Evolutionary conservation across 1,140 invertebrate genomes (phyloP).

Genomic region (Macrosteles quadrilineatus): DNA sequence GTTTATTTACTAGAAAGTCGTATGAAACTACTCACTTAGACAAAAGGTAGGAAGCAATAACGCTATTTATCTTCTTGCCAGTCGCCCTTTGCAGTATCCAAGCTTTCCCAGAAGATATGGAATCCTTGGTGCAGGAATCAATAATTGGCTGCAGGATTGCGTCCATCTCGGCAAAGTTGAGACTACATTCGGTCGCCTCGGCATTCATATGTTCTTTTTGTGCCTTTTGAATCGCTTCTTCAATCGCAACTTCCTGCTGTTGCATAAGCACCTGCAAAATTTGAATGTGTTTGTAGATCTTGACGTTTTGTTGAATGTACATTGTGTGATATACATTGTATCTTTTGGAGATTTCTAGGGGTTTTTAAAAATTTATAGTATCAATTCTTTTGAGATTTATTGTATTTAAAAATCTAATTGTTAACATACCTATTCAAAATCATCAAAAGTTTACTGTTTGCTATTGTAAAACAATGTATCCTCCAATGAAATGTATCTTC

Average conservation of each 20-base stretch:
- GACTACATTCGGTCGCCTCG: conserved; percentile 73
- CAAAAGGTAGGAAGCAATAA: conserved; percentile 81
- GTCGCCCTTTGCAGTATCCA: conserved; percentile 89
- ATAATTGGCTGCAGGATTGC: conserved; percentile 89
- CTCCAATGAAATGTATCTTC: too few species aligned
- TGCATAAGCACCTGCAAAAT: conserved; percentile 71
- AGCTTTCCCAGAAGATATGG: conserved; percentile 92
- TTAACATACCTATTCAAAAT: too few species aligned
- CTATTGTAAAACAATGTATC: too few species aligned
- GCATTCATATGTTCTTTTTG: conserved; percentile 74
- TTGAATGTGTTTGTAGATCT: conserved; percentile 17
- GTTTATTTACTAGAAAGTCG: too few species aligned
- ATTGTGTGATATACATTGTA: too few species aligned
- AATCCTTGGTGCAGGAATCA: conserved; percentile 97
- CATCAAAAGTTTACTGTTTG: too few species aligned
- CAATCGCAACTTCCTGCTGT: conserved; percentile 85
- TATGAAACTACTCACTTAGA: conserved; percentile 72
- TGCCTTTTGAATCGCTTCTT: conserved; percentile 82
- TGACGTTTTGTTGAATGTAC: too few species aligned
- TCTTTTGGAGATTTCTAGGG: too few species aligned
- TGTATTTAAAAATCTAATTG: too few species aligned
- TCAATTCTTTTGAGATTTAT: too few species aligned
- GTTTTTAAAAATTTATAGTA: too few species aligned
- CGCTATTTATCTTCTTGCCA: conserved; percentile 72
- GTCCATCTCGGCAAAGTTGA: conserved; percentile 81